These are phyloP conservation scores for Phalacrocorax pelagicus DNA, from an alignment of 2,113 vertebrate species.

Conservation along the genomic window DNA sequence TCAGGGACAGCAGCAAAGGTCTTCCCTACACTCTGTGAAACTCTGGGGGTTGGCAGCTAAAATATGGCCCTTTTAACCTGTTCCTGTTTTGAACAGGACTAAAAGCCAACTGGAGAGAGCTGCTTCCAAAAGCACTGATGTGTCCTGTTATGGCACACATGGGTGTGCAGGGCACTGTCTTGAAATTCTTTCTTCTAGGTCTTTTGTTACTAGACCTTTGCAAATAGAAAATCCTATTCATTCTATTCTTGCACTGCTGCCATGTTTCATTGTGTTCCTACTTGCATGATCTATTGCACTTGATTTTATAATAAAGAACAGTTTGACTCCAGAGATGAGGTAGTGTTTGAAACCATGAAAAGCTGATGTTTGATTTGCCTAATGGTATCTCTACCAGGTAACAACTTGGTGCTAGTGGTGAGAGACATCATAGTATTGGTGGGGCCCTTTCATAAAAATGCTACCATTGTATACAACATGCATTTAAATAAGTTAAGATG, in stretches of 20 bases:
- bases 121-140: neutral
- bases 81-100: neutral
- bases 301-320: neutral
- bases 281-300: neutral
- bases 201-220: neutral
- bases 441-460: neutral
- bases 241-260: neutral
- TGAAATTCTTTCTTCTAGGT: neutral
- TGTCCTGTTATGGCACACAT: rapidly evolving
- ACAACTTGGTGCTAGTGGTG: neutral
- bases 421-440: neutral
- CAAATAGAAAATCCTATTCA: neutral
- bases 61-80: neutral
- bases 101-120: neutral
- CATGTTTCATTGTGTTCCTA: neutral
- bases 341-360: neutral
- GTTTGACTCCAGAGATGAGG: neutral
- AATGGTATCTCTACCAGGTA: neutral
- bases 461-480: neutral
- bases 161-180: neutral
- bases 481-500: neutral
- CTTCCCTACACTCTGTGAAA: neutral
- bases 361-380: neutral
- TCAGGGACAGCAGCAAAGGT: neutral
- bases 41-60: neutral